A percentile compares a stretch with the other conserved stretches of the same genome.
phyloP scores from a whole-genome alignment of 2,888 invertebrate species.

The Molanna angustata region DNA sequence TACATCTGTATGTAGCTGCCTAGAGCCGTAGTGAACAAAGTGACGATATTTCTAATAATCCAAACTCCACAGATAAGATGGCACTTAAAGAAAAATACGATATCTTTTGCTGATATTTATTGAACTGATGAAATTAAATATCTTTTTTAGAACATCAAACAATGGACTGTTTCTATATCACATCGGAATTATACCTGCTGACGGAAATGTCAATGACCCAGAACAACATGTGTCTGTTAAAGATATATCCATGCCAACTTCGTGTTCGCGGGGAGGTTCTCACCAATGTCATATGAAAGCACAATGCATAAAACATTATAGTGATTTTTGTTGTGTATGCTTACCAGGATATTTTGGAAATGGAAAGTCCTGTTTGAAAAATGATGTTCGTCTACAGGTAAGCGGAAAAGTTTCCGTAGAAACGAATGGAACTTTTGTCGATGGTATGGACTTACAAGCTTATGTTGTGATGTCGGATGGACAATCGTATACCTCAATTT shows the following conservation, averaged over 20 bases:
- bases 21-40: too few species aligned
- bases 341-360: slow-evolving; percentile 86
- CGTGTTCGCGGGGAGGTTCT: slow-evolving; percentile 63
- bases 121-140: too few species aligned
- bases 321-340: slow-evolving; percentile 90
- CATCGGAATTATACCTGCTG: slow-evolving; percentile 66
- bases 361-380: slow-evolving; percentile 83
- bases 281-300: slow-evolving; percentile 80
- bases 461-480: slow-evolving; percentile 88
- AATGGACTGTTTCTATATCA: slow-evolving; percentile 82
- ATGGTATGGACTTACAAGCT: slow-evolving; percentile 81
- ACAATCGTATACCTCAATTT: slow-evolving; percentile 86
- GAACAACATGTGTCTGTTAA: slow-evolving; percentile 47
- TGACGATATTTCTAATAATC: too few species aligned
- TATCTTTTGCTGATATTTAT: too few species aligned
- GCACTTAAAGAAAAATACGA: too few species aligned
- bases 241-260: slow-evolving; percentile 41
- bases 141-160: slow-evolving; percentile 86
- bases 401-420: slow-evolving; percentile 84
- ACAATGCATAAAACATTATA: slow-evolving; percentile 74
- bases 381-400: slow-evolving; percentile 80
- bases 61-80: too few species aligned
- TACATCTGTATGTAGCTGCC: too few species aligned
- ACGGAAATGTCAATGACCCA: slow-evolving; percentile 65
- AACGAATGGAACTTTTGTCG: slow-evolving; percentile 72